A percentile compares a stretch with the other conserved stretches of the same genome.
Evolutionary conservation across 2,888 invertebrate species (phyloP).

Genomic region (Drosophila stalkeri): DNA sequence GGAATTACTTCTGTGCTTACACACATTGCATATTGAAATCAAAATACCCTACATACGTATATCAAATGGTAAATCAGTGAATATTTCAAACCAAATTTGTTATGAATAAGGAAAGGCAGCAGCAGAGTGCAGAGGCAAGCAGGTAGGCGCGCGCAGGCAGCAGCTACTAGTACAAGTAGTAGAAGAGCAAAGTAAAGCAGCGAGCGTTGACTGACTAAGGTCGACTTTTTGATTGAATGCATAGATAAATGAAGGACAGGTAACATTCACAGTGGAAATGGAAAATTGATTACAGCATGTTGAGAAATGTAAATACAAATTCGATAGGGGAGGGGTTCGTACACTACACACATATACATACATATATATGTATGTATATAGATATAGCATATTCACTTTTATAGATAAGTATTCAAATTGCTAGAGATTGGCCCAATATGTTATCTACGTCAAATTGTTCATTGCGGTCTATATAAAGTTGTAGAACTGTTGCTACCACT

Average conservation of each 20-base stretch:
- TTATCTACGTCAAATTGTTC: conserved; percentile 32
- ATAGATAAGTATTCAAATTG: conserved; percentile 51
- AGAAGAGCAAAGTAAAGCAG: conserved; percentile 15
- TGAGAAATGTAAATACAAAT: conserved; percentile 56
- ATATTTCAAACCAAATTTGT: conserved; percentile 62
- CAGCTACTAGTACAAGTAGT: conserved; percentile 2
- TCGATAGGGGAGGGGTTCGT: not conserved
- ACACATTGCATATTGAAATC: not conserved
- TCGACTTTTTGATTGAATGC: conserved; percentile 71
- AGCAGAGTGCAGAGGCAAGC: not conserved
- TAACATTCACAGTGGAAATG: conserved; percentile 48
- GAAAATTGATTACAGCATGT: conserved; percentile 69
- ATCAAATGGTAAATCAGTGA: conserved; percentile 53
- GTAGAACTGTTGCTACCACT: conserved; percentile 39
- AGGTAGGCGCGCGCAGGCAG: conserved; percentile 2
- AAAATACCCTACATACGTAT: conserved; percentile 11
- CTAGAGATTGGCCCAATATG: conserved; percentile 28
- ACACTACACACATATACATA: not conserved
- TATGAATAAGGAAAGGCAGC: conserved; percentile 36
- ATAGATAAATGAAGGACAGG: conserved; percentile 72
- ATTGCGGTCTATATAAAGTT: conserved; percentile 16
- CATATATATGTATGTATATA: not conserved
- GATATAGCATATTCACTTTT: not conserved
- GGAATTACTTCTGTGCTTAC: not conserved
- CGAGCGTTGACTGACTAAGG: conserved; percentile 52